Base-by-base conservation (phyloP, 2,797 vertebrate species). In the Denticeps clupeoides region DNA sequence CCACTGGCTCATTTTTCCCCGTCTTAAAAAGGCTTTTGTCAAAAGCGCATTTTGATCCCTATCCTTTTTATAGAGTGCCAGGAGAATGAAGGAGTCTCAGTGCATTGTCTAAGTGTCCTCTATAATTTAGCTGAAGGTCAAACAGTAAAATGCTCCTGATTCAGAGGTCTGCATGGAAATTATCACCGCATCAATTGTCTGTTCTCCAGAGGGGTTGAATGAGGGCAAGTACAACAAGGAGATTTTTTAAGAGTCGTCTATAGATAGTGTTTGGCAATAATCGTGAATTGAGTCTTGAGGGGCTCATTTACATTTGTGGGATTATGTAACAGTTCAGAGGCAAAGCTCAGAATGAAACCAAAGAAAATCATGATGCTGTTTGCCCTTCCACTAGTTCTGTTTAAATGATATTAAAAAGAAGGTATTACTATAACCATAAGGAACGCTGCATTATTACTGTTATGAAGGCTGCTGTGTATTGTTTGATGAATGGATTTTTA, bases 141-240 rank as follows among this genome's bases (percentile, higher is more conserved):
- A 45, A 44, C 63, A 59, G 63, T 59, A 38, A 61, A 42, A 65
- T 32, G 7, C 59, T 22, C 43, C 58, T 55, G 64, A 75, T 57
- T 75, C 58, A 23, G 15, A 59, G 43, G 68, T 70, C 75, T 72
- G 69, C 58, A 71, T 75, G 77, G 33, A 61, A 70, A 78, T 77
- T 68, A 71, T 67, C 28, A 41, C 24, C 59, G 47, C 19, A 49
- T 45, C 13, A 24, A 63, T 65, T 62, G 60, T 59, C 56, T 64
- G 61, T 55, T 50, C 72, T 67, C 71, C 71, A 61, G 60, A 56
- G 51, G 47, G 48, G 58, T 69, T 21, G 31, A 62, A 57, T 51
- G 32, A 47, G 56, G 53, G 51, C 53, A 44, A 58, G 60, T 50
- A 43, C 29, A 54, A 50, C 47, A 58, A 70, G 58, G 9, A 53